Evolutionary conservation across 2,797 vertebrate species (phyloP), one percentile per base, ranked within the genome.

Genomic region (Sibirionetta formosa): DNA sequence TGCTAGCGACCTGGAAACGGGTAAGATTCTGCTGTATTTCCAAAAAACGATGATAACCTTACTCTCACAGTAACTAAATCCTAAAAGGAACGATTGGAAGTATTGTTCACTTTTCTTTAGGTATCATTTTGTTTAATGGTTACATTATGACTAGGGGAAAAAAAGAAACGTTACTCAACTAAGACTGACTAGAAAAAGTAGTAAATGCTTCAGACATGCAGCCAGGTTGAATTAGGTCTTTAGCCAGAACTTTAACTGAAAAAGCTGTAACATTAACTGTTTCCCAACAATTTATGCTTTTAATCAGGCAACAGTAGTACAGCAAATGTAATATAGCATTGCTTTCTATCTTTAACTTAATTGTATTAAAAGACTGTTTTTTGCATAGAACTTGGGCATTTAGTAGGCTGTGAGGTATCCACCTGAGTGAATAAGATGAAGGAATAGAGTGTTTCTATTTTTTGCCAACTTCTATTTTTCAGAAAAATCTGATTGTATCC

Each of bases 1-100:
- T 99, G 29, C 96, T 99, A 83, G 99, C 99, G 2, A 99, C 99
- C 11, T 99, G 99, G 99, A 99, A 99, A 91, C 98, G 99, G 98
- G 99, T 99, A 97, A 98, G 98, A 90, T 77, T 90, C 38, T 65
- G 11, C 50, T 88, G 4, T 64, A 5, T 77, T 96, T 91, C 79
- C 13, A 7, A 90, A 80, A 46, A 60, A 29, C 22, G 24, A 0
- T n/a, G 33, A 48, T 81, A 86, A 56, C 12, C 9, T 66, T 63
- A 9, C 80, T 83, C 27, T 57, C 27, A 17, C 58, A 90, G 65
- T 75, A 61, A 56, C 27, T 77, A 38, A 66, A 53, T 56, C 76
- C 44, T 75, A 4, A 66, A 82, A 77, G 7, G n/a, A 71, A 60
- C 46, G 5, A 11, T 27, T 82, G 73, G 18, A 86, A 72, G 13